Evolutionary conservation across 2,888 invertebrate genomes (phyloP), one percentile per base, ranked within the genome.

Genomic region (Drosophila planitibia): DNA sequence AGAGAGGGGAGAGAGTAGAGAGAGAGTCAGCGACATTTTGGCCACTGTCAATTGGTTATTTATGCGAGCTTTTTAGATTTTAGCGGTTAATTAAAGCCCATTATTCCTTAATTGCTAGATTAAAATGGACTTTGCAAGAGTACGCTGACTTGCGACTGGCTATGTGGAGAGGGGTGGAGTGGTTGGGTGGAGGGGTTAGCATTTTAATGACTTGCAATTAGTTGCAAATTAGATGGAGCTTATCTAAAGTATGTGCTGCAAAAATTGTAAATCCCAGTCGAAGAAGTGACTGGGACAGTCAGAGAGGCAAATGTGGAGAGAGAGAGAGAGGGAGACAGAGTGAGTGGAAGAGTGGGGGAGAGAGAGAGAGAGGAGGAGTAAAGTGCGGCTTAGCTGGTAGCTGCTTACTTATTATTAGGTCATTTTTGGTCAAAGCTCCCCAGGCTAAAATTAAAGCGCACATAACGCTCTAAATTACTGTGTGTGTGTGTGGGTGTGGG

Each of bases 81-180:
- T 82, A 82, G 90, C 83, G 87, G 90, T 87, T 90, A 88, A 87
- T 87, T 87, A 82, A 90, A 88, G 82, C 78, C 81, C 89, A 89
- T 90, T 88, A 86, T 76, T 72, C 58, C 82, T 83, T 87, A 90
- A 87, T 90, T 90, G 83, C 82, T 78, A 73, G 83, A 83, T 88
- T 87, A 88, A 85, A 88, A 72, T 73, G 81, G 67, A 53, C 70
- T 77, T 70, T 69, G 67, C 64, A 30, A 41, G 54, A 35, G 75
- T 51, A 47, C 47, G 14, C 47, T 47, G 47, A 47, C 47, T 47
- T 25, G 47, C 47, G 44, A 22, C 22, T 44, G 44, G 22, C 44
- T 22, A 3, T 22, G 5, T 12, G 22, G 53, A 25, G n/a, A 32
- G 28, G 19, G 44, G 16, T 28, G 37, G 3, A 32, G 14, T 25